Evolutionary conservation across 2,797 vertebrate species (phyloP).

Genomic region (Pyrrhura leucotis): DNA sequence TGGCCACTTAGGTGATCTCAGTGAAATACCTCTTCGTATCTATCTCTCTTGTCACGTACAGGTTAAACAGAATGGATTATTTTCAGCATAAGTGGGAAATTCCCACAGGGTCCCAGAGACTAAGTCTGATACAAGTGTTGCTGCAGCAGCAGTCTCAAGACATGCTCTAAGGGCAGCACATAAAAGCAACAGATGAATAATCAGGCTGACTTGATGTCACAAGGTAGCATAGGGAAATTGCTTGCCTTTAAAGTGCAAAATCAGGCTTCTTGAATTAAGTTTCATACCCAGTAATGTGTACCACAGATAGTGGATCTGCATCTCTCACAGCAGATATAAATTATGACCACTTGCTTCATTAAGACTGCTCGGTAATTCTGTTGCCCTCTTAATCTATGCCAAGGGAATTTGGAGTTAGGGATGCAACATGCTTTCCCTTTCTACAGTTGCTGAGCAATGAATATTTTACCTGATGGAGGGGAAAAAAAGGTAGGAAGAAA

Average conservation of each 20-base stretch:
- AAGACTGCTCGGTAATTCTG: background rate
- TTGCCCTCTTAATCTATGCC: background rate
- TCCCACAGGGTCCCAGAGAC: background rate
- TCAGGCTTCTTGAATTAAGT: background rate
- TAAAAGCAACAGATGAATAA: background rate
- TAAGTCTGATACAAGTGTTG: background rate
- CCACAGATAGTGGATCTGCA: background rate
- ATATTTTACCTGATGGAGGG: background rate
- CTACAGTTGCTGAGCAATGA: background rate
- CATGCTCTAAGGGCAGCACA: background rate
- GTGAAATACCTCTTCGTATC: background rate
- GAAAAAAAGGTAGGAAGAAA: background rate
- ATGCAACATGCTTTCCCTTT: background rate
- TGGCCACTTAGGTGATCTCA: background rate
- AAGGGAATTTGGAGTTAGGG: background rate
- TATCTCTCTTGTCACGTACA: rapidly evolving
- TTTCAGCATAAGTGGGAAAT: background rate
- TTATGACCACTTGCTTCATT: background rate
- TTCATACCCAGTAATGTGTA: background rate
- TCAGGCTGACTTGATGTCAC: background rate
- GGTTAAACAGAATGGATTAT: background rate
- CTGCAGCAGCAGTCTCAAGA: background rate
- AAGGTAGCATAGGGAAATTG: background rate
- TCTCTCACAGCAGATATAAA: background rate
- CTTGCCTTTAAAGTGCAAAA: background rate